phyloP scores from a whole-genome alignment of 2,113 vertebrate species.

The Rhinopomastus cyanomelas region DNA sequence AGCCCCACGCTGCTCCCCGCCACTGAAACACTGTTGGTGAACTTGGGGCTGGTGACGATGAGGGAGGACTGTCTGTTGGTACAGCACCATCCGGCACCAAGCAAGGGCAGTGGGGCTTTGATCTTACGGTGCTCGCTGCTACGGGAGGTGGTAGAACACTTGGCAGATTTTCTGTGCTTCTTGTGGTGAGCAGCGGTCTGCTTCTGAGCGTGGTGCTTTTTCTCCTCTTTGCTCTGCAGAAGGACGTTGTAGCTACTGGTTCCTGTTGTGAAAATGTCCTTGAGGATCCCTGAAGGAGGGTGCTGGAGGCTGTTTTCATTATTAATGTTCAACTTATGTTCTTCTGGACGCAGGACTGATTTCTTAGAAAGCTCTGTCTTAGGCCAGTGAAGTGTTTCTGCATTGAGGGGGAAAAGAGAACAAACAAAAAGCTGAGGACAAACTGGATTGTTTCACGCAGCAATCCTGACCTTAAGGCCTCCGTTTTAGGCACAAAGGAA shows the following conservation, averaged over 20 bases:
- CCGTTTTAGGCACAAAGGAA: not conserved
- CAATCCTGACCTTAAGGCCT: not conserved
- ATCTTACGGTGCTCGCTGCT: conserved; percentile 36
- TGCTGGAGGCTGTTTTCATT: conserved; percentile 75
- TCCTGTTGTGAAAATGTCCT: conserved; percentile 83
- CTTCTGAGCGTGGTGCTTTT: conserved; percentile 69
- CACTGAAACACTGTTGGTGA: conserved; percentile 61
- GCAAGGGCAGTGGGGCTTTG: conserved; percentile 4
- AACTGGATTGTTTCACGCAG: not conserved
- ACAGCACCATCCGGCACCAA: conserved; percentile 25
- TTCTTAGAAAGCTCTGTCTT: conserved; percentile 87
- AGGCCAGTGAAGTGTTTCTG: conserved; percentile 91
- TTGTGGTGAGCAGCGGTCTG: conserved; percentile 35
- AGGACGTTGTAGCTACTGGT: conserved; percentile 87
- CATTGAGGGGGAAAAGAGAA: not conserved
- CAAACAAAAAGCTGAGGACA: not conserved
- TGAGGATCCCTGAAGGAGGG: conserved; percentile 77
- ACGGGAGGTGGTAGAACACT: not conserved
- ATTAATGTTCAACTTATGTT: conserved; percentile 62
- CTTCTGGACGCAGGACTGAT: conserved; percentile 77
- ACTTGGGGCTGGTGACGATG: conserved; percentile 53
- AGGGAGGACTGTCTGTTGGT: conserved; percentile 53
- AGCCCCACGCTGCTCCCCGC: conserved; percentile 68
- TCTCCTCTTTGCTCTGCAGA: conserved; percentile 82
- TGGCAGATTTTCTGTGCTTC: conserved; percentile 61